These are phyloP conservation scores for Sebastes ruberrimus DNA, from an alignment of 2,797 vertebrate species.

Conservation along the genomic window DNA sequence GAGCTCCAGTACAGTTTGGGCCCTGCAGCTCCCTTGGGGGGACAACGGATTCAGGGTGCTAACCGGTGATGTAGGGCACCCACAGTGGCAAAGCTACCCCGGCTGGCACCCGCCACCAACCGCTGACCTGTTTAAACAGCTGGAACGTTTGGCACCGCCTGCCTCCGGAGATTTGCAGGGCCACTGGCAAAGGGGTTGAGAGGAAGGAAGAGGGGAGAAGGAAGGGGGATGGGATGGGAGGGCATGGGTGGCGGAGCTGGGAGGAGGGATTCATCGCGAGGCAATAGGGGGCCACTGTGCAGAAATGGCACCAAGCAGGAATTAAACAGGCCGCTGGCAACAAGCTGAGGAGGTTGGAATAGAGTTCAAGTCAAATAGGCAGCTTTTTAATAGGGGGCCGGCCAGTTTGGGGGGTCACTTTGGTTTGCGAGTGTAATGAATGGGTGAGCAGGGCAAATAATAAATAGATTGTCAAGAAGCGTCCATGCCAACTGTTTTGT, in stretches of 20 bases:
- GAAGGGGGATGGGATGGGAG: conserved; percentile 2
- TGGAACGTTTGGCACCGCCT: conserved; percentile 68
- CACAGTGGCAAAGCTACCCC: conserved; percentile 53
- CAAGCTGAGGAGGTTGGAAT: conserved; percentile 34
- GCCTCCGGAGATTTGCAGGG: conserved; percentile 70
- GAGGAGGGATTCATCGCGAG: conserved; percentile 33
- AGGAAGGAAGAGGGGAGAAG: conserved; percentile 56
- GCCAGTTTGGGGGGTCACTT: conserved; percentile 13
- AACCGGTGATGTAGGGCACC: conserved; percentile 58
- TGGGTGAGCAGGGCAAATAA: conserved; percentile 29
- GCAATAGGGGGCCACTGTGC: conserved; percentile 60
- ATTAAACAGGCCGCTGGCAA: conserved; percentile 67
- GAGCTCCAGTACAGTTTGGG: conserved; percentile 24
- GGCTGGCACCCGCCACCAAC: conserved; percentile 44
- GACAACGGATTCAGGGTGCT: conserved; percentile 20
- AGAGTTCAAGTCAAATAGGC: conserved; percentile 53
- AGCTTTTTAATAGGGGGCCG: conserved; percentile 25
- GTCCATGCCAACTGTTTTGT: conserved; percentile 40
- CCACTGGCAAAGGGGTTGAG: conserved; percentile 58
- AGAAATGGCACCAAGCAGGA: conserved; percentile 62
- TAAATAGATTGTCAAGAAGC: conserved; percentile 26
- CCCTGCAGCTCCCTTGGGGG: conserved; percentile 4
- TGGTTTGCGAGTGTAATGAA: conserved; percentile 19
- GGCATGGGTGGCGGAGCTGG: conserved; percentile 6
- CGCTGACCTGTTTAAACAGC: conserved; percentile 81